Conservation (phyloP, 1,140 invertebrate species). For the Macrostomum lignano region DNA sequence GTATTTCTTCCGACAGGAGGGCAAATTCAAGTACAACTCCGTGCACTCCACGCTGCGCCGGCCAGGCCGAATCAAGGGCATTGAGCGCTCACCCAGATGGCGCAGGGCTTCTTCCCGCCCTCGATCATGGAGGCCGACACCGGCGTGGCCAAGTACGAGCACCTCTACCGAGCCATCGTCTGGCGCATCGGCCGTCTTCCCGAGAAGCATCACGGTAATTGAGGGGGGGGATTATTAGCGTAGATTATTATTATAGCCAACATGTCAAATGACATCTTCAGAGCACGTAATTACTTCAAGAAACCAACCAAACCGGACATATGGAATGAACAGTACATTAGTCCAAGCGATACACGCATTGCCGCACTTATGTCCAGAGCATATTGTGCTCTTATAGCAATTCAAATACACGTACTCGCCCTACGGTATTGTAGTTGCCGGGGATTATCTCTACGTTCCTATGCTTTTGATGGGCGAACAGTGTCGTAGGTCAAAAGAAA, state of each 20-base stretch:
- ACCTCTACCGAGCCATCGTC: conserved; percentile 78
- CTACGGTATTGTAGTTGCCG: too few species aligned
- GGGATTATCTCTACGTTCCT: too few species aligned
- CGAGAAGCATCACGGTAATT: conserved; percentile 68
- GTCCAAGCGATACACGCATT: too few species aligned
- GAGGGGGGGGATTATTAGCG: neutral
- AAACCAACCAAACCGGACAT: too few species aligned
- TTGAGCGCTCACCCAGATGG: conserved; percentile 15
- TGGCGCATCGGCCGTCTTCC: conserved; percentile 84
- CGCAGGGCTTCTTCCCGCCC: conserved; percentile 34
- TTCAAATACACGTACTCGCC: too few species aligned
- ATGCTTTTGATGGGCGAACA: too few species aligned
- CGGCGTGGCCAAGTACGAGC: conserved; percentile 93
- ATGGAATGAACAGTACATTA: too few species aligned
- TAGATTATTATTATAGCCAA: conserved; percentile 3
- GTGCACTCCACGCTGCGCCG: conserved; percentile 73
- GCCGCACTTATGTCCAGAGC: too few species aligned
- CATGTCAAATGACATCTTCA: too few species aligned
- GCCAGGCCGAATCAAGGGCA: conserved; percentile 34
- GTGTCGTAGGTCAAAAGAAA: too few species aligned
- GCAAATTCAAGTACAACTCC: conserved; percentile 88
- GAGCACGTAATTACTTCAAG: too few species aligned
- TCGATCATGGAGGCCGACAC: conserved; percentile 86
- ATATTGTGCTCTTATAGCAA: too few species aligned
- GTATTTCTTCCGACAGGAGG: conserved; percentile 87